phyloP scores from a whole-genome alignment of 2,888 invertebrate genomes.

The Helobdella robusta region DNA sequence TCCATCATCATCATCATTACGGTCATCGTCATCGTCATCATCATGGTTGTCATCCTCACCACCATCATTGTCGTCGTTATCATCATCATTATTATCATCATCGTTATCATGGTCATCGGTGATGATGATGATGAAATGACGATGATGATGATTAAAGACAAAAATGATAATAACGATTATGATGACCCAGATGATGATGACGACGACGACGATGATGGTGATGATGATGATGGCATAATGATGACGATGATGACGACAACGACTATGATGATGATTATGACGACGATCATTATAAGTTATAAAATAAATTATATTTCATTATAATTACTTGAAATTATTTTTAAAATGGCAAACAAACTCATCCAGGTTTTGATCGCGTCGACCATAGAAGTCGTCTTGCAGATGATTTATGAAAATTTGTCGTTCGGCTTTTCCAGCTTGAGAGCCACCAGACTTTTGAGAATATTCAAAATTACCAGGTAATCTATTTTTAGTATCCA shows the following conservation, averaged over 20 bases:
- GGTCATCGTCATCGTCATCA: background rate
- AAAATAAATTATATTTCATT: background rate
- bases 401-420: conserved; percentile 74
- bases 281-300: background rate
- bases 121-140: too few relatives aligned
- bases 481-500: conserved; percentile 41
- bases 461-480: conserved; percentile 89
- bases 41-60: conserved; percentile 7
- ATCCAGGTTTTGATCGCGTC: conserved; percentile 63
- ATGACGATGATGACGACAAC: too few relatives aligned
- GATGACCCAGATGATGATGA: too few relatives aligned
- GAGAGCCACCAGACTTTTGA: conserved; percentile 85
- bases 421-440: conserved; percentile 96
- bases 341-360: too few relatives aligned
- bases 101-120: too few relatives aligned
- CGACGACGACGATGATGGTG: too few relatives aligned
- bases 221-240: background rate
- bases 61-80: background rate
- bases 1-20: too few relatives aligned
- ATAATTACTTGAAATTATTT: background rate
- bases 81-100: conserved; percentile 14
- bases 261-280: too few relatives aligned
- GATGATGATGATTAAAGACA: too few relatives aligned
- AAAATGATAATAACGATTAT: too few relatives aligned
- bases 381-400: conserved; percentile 97